phyloP scores from a whole-genome alignment of 2,888 invertebrate species.

The Gymnoscelis rufifasciata region DNA sequence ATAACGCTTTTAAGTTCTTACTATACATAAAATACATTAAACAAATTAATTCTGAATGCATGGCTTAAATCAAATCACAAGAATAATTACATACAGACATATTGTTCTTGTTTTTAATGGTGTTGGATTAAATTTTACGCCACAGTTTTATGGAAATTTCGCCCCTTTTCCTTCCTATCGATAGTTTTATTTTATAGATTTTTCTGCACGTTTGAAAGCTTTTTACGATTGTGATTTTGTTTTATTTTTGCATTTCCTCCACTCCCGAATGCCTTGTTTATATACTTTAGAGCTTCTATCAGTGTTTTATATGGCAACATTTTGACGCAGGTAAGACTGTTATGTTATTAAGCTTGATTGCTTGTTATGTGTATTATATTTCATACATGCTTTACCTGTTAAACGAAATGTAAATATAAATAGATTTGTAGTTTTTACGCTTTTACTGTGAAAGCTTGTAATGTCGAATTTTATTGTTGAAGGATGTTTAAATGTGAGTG shows the following conservation, averaged over 20 bases:
- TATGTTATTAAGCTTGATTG: conserved; percentile 40
- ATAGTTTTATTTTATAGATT: conserved; percentile 4
- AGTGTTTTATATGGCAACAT: conserved; percentile 49
- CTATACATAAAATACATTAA: too few species aligned
- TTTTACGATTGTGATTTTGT: conserved; percentile 78
- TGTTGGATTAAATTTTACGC: too few species aligned
- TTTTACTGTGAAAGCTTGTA: too few species aligned
- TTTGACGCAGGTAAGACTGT: conserved; percentile 56
- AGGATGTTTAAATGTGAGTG: conserved; percentile 12
- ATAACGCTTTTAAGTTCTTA: too few species aligned
- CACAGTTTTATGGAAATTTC: too few species aligned
- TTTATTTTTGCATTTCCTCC: conserved; percentile 59
- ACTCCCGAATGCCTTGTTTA: conserved; percentile 43
- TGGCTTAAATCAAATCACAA: too few species aligned
- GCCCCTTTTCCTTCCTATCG: too few species aligned
- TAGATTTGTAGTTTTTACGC: too few species aligned
- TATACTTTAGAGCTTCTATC: conserved; percentile 45
- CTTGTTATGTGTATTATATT: conserved; percentile 42
- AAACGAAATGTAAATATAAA: background rate
- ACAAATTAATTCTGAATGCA: too few species aligned
- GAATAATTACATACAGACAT: too few species aligned
- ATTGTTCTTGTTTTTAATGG: too few species aligned
- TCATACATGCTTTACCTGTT: conserved; percentile 62
- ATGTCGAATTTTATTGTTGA: too few species aligned
- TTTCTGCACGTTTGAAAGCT: conserved; percentile 76